Conservation (phyloP, 2,113 vertebrate genomes). For the Antennarius striatus region DNA sequence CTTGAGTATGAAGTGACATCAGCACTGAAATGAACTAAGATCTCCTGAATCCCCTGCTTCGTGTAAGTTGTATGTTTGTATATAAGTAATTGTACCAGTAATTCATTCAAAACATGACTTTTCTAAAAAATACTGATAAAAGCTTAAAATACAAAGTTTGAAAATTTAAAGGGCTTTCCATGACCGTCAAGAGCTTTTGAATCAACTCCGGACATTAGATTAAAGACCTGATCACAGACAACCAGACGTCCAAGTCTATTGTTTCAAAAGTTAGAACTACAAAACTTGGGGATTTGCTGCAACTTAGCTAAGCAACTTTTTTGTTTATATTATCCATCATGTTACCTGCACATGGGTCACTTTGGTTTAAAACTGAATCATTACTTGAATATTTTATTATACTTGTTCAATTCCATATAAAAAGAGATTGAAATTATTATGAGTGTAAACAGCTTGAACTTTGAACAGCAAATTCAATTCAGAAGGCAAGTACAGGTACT, state of each 20-base stretch:
- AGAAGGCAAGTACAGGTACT: too few species aligned
- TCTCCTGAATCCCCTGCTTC: slow-evolving; percentile 11
- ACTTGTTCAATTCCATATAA: slow-evolving; percentile 56
- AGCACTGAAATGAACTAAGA: neutral
- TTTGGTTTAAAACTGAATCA: slow-evolving; percentile 69
- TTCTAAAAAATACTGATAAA: slow-evolving; percentile 30
- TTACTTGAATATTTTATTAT: slow-evolving; percentile 69
- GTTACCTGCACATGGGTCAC: slow-evolving; percentile 65
- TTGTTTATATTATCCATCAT: slow-evolving; percentile 76
- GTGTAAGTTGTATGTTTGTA: slow-evolving; percentile 1
- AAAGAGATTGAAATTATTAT: slow-evolving; percentile 50
- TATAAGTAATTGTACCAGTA: too few species aligned
- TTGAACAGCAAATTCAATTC: too few species aligned
- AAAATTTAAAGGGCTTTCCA: slow-evolving; percentile 51
- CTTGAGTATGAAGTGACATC: neutral
- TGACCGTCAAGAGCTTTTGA: slow-evolving; percentile 46
- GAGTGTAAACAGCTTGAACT: too few species aligned
- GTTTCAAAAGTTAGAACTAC: slow-evolving; percentile 66
- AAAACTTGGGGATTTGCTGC: slow-evolving; percentile 63
- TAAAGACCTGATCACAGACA: slow-evolving; percentile 55
- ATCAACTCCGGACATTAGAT: slow-evolving; percentile 29
- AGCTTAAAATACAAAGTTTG: slow-evolving; percentile 30
- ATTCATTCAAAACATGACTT: slow-evolving; percentile 12
- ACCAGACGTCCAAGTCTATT: slow-evolving; percentile 72
- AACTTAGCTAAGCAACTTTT: slow-evolving; percentile 67